phyloP scores from a whole-genome alignment of 2,113 vertebrate species.

The Cyphotilapia sp. region DNA sequence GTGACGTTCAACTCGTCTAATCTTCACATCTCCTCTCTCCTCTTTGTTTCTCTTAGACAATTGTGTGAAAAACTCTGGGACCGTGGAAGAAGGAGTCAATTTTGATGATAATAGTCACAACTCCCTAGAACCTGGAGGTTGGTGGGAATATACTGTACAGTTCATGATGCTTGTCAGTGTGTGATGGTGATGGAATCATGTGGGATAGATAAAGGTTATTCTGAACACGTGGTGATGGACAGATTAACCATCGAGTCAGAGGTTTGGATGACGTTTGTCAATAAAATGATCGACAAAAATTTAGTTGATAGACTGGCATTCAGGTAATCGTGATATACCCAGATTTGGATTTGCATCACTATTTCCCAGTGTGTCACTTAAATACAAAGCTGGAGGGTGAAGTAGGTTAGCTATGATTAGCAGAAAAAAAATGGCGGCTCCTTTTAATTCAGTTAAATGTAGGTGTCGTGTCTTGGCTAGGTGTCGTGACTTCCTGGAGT shows the following conservation, averaged over 20 bases:
- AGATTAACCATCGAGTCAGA: not conserved
- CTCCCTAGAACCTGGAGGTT: constrained; percentile 98
- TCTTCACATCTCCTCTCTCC: constrained; percentile 41
- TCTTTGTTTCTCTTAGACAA: constrained; percentile 85
- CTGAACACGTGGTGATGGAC: not conserved
- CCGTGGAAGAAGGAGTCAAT: constrained; percentile 92
- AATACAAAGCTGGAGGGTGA: not conserved
- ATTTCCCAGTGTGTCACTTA: not conserved
- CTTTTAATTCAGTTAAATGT: not conserved
- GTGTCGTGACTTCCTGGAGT: not conserved
- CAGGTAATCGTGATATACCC: not conserved
- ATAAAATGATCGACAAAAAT: not conserved
- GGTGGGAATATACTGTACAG: constrained; percentile 64
- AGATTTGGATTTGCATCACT: not conserved
- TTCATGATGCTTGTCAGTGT: not conserved
- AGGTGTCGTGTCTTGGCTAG: not conserved
- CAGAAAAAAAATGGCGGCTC: not conserved
- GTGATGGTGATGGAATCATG: not conserved
- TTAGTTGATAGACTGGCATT: not conserved
- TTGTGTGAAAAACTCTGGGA: constrained; percentile 92
- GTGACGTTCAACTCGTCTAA: constrained; percentile 61
- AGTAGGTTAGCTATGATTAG: not conserved
- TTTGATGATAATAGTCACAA: constrained; percentile 97
- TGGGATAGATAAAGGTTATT: not conserved
- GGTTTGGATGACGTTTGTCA: not conserved